These are phyloP conservation scores for Leucophenga maculata DNA, from an alignment of 2,888 invertebrate species.

Conservation along the genomic window DNA sequence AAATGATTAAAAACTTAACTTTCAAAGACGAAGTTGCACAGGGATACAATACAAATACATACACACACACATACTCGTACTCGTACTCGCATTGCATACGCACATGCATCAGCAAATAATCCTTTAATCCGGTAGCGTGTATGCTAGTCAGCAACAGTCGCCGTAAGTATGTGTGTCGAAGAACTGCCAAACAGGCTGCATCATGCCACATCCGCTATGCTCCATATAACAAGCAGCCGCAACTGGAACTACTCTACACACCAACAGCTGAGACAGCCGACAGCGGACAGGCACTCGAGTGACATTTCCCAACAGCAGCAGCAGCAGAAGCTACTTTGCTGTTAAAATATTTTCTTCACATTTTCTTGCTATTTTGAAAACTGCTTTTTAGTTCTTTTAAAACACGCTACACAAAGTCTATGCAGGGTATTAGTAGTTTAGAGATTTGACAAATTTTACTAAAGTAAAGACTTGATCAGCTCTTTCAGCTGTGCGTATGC, in stretches of 20 bases:
- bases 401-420: no score
- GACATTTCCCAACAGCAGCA: conserved; percentile 14
- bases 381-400: no score
- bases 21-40: conserved; percentile 16
- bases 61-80: not conserved
- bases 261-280: not conserved
- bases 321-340: conserved; percentile 11
- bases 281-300: not conserved
- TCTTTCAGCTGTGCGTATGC: no score
- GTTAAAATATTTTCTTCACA: conserved; percentile 17
- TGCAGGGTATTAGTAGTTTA: no score
- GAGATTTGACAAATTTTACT: no score
- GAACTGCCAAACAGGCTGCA: not conserved
- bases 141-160: not conserved
- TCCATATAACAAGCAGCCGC: no score
- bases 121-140: conserved; percentile 14
- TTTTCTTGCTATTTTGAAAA: not conserved
- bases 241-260: not conserved
- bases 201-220: not conserved
- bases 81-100: not conserved
- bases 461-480: no score
- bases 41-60: not conserved
- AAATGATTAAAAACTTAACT: conserved; percentile 23
- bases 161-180: not conserved
- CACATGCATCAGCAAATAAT: conserved; percentile 6